Evolutionary conservation across 2,888 invertebrate species (phyloP).

Genomic region (Tortricodes alternella): DNA sequence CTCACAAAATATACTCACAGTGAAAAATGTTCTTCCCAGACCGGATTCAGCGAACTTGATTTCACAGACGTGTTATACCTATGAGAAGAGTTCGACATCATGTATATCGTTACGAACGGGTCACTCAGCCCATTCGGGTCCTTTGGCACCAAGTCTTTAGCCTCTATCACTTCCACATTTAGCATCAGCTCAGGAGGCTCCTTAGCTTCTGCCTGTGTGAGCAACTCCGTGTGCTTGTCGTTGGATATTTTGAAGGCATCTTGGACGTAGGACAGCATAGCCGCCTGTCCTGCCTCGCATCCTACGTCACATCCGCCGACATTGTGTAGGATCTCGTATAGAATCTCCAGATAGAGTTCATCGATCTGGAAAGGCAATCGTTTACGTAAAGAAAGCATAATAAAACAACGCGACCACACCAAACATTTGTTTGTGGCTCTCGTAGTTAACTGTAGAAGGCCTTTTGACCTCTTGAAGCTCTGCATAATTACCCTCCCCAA

Average conservation of each 20-base stretch:
- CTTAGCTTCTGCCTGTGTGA: slow-evolving; percentile 88
- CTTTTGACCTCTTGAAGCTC: too few species aligned
- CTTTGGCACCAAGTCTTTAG: slow-evolving; percentile 91
- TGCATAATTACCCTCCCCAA: too few species aligned
- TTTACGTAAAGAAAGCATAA: not conserved
- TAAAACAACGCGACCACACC: too few species aligned
- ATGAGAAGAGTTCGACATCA: slow-evolving; percentile 89
- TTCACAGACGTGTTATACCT: slow-evolving; percentile 96
- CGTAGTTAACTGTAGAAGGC: too few species aligned
- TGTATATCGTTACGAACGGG: slow-evolving; percentile 96
- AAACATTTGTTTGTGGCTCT: too few species aligned
- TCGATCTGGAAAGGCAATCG: slow-evolving; percentile 85
- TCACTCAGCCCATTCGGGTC: slow-evolving; percentile 97
- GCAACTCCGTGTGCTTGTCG: slow-evolving; percentile 87
- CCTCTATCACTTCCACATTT: slow-evolving; percentile 93
- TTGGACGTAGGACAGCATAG: slow-evolving; percentile 89
- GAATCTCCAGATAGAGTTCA: slow-evolving; percentile 91
- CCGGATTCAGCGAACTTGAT: slow-evolving; percentile 92
- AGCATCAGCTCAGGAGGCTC: slow-evolving; percentile 92
- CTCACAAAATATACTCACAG: slow-evolving; percentile 86
- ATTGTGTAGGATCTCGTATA: slow-evolving; percentile 92
- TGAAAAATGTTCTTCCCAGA: slow-evolving; percentile 99
- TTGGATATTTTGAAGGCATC: slow-evolving; percentile 90
- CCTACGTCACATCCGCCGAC: slow-evolving; percentile 91
- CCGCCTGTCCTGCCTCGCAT: slow-evolving; percentile 86